These are phyloP conservation scores for Ostrea edulis DNA, from an alignment of 1,140 invertebrate genomes.

Conservation along the genomic window DNA sequence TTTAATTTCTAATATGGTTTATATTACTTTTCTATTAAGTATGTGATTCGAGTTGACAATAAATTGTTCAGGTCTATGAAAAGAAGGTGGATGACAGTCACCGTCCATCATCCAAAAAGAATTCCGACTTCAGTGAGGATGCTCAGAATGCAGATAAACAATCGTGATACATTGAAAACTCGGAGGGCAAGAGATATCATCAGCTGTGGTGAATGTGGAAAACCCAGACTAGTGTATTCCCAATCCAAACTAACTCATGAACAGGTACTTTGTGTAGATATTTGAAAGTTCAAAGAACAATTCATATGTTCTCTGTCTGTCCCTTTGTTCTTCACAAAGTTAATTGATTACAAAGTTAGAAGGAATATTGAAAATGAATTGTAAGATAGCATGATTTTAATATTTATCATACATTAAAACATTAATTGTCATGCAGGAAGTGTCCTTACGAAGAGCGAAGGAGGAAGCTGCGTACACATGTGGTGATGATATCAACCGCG, in stretches of 20 bases:
- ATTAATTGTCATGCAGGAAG: constrained; percentile 14
- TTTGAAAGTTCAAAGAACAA: too few relatives aligned
- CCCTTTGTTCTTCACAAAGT: too few relatives aligned
- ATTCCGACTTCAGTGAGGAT: constrained; percentile 35
- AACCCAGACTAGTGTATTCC: constrained; percentile 37
- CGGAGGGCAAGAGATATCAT: constrained; percentile 39
- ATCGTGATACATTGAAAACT: constrained; percentile 43
- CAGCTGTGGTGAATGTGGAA: constrained; percentile 42
- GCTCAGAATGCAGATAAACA: constrained; percentile 27
- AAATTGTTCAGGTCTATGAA: constrained; percentile 42
- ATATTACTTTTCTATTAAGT: not conserved
- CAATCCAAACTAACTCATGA: too few relatives aligned
- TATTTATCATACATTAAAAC: too few relatives aligned
- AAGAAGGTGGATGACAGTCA: constrained; percentile 43
- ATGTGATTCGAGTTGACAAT: not conserved
- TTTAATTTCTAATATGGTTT: too few relatives aligned
- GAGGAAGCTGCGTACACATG: constrained; percentile 2
- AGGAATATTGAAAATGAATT: too few relatives aligned
- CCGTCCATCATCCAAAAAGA: constrained; percentile 38
- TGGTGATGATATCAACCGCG: not conserved
- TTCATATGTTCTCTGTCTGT: too few relatives aligned
- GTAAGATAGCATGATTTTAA: too few relatives aligned
- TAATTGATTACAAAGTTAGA: too few relatives aligned
- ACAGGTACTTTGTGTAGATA: too few relatives aligned
- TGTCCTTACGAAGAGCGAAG: not conserved